Evolutionary conservation across 2,888 invertebrate species (phyloP), one percentile per base, ranked within the genome.

Genomic region (Sesia bembeciformis): DNA sequence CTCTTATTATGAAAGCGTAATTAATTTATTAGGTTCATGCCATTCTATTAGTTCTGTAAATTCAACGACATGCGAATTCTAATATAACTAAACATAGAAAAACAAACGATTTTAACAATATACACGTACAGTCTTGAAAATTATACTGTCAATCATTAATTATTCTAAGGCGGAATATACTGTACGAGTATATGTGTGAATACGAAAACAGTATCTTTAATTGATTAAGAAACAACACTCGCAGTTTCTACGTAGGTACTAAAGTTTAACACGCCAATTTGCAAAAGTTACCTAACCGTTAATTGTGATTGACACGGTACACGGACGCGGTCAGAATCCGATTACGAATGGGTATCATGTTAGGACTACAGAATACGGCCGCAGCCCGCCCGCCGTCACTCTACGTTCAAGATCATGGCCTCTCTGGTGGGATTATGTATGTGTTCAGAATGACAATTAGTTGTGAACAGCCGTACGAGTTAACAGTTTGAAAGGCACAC

Each of bases 371-470:
- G 77, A 82, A 80, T 79, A 78, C 64, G 71, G 67, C 63, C 65
- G 66, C 66, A 61, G 61, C 58, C 51, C 53, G 64, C 56, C 66
- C 64, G 71, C 67, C 74, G 75, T 77, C 77, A 78, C 66, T 72
- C 70, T 59, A 59, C 72, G 76, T 75, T 78, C 76, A 83, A 84
- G 84, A 84, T 83, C 82, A 82, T 66, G 81, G 77, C 76, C 80
- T 76, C 73, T 74, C 72, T 64, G 66, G 60, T 65, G 69, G 76
- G 78, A 83, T 83, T 82, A 80, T 74, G 76, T 77, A 77, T 80
- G 82, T 78, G 79, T 69, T 62, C 65, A 66, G 84, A 81, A 84
- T 84, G 74, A 74, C 79, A 84, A 84, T 80, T 76, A 81, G 75
- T 66, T 39, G n/a, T 4, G 50, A 50, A 50, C 50, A 50, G 7